Base-by-base conservation (phyloP, 1,140 invertebrate genomes). In the Cydia splendana region DNA sequence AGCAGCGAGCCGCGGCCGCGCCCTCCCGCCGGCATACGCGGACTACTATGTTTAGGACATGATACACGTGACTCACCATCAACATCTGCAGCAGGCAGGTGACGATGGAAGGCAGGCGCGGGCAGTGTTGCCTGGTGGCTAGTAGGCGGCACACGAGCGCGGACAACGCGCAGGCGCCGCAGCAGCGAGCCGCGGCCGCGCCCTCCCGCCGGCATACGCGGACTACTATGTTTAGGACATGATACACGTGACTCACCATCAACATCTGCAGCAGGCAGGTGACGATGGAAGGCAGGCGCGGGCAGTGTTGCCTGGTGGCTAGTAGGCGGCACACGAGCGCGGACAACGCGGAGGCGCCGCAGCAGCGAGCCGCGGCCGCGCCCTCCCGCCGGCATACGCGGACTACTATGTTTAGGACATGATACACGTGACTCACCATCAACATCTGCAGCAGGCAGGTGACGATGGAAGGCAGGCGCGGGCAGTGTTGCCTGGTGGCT, bases 251-350 rank as follows among this genome's bases (percentile, higher is more conserved):
- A 83, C 77, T 88, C 82, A 95, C 94, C 94, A 96, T 97, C n/a
- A 99, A 94, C 71, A 97, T 97, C 85, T 97, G 95, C 67, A 99
- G 95, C 77, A 99, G 94, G 78, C 98, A 96, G 78, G 96, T 96
- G 69, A 99, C 94, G 76, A 98, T 97, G 85, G 98, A 96, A 15
- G 96, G 91, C 74, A 93, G 83, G 0, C 93, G 86, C 6, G 80
- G 73, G 71, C 85, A 85, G 20, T 6, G 53, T 9, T 78, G 71
- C 38, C 88, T 81, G 48, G 83, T 76, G 34, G 13, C 15, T 9
- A 77, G n/a, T 28, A 24, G 76, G 34, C 51, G 71, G 77, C 12
- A 51, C 20, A 12, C 38, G 57, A 74, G 69, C 0, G 34, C 57
- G 18, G 28, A 18, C 15, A 38, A 4, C 30, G 2, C 30, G 30